phyloP scores from a whole-genome alignment of 2,888 invertebrate genomes.

The Trissolcus japonicus region DNA sequence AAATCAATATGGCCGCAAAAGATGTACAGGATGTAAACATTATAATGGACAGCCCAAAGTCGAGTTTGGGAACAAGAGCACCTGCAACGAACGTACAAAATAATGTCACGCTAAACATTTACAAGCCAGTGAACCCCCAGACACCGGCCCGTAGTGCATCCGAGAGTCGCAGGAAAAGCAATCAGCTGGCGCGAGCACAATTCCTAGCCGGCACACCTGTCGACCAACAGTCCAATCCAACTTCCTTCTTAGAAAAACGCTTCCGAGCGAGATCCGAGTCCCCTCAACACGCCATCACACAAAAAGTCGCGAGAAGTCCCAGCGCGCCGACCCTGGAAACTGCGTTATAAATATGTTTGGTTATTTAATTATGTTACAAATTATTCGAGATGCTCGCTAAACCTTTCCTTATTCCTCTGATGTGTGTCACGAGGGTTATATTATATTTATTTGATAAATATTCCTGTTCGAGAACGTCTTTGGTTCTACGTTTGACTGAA shows the following conservation, averaged over 20 bases:
- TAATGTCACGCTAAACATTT: constrained; percentile 21
- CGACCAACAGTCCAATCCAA: constrained; percentile 58
- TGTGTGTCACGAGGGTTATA: neutral
- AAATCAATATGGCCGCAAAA: constrained; percentile 9
- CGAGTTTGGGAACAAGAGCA: constrained; percentile 35
- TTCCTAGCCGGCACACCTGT: constrained; percentile 66
- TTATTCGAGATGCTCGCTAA: neutral
- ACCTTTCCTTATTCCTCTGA: neutral
- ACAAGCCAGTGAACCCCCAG: constrained; percentile 30
- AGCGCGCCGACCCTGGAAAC: constrained; percentile 74
- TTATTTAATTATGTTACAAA: constrained; percentile 6
- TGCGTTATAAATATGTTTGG: constrained; percentile 66
- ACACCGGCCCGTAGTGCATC: constrained; percentile 61
- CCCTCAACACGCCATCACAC: constrained; percentile 65
- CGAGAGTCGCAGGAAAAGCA: constrained; percentile 68
- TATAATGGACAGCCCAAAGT: constrained; percentile 40
- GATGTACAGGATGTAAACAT: constrained; percentile 27
- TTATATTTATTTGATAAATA: no score
- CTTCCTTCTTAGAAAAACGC: constrained; percentile 64
- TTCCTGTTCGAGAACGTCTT: no score
- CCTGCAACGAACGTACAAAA: constrained; percentile 50
- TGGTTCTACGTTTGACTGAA: no score
- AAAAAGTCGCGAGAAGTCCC: constrained; percentile 71
- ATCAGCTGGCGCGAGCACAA: constrained; percentile 71
- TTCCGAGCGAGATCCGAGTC: constrained; percentile 73